These are phyloP conservation scores for Microctenopoma steveboyesi DNA, from an alignment of 2,797 vertebrate genomes.

Conservation along the genomic window DNA sequence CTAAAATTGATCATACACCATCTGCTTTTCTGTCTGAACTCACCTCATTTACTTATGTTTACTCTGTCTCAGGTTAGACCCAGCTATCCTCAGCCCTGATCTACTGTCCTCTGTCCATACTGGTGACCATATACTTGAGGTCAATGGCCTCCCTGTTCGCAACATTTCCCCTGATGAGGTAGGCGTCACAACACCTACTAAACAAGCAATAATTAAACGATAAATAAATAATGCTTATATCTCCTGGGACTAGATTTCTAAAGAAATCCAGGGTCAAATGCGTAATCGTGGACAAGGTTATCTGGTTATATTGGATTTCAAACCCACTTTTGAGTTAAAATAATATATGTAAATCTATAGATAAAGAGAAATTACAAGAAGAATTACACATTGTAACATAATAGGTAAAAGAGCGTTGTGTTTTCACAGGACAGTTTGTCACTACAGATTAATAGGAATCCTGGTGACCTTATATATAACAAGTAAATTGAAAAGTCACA, in stretches of 20 bases:
- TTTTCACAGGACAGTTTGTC: too few relatives aligned
- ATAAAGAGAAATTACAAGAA: too few relatives aligned
- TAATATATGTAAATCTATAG: too few relatives aligned
- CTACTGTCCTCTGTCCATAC: constrained; percentile 90
- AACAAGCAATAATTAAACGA: background rate
- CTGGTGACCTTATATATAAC: too few relatives aligned
- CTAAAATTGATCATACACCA: background rate
- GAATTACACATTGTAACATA: too few relatives aligned
- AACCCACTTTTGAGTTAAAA: too few relatives aligned
- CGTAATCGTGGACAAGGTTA: background rate
- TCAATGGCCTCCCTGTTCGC: constrained; percentile 91
- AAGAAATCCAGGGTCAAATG: constrained; percentile 1
- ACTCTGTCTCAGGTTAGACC: constrained; percentile 84
- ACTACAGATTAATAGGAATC: too few relatives aligned
- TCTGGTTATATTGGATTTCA: too few relatives aligned
- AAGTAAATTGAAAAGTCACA: too few relatives aligned
- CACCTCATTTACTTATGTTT: constrained; percentile 9
- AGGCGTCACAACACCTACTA: background rate
- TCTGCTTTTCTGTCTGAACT: rapidly evolving
- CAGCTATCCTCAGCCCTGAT: constrained; percentile 85
- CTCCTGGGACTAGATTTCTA: background rate
- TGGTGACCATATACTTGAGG: constrained; percentile 93
- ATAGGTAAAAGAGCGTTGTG: too few relatives aligned
- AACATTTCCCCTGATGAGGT: constrained; percentile 92
- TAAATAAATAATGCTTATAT: background rate